Evolutionary conservation across 1,140 invertebrate genomes (phyloP).

Genomic region (Vanessa atalanta): DNA sequence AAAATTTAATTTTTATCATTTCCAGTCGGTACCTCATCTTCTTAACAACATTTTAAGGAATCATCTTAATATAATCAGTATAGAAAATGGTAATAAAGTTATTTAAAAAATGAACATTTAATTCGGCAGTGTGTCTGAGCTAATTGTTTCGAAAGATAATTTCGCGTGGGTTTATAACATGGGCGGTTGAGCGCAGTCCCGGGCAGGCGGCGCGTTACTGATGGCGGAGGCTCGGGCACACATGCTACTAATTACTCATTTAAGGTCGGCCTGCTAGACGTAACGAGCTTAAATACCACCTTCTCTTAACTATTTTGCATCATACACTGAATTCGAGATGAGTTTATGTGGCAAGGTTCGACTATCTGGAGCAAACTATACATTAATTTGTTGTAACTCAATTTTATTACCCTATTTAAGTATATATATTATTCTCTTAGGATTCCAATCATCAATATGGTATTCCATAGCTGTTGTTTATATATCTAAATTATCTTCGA

Average conservation of each 20-base stretch:
- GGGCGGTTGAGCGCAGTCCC: constrained; percentile 49
- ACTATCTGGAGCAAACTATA: background rate
- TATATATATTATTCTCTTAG: no score
- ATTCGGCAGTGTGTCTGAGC: constrained; percentile 55
- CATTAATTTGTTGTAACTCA: background rate
- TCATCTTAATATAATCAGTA: background rate
- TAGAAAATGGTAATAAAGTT: background rate
- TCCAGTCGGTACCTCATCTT: background rate
- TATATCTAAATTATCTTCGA: no score
- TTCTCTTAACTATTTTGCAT: constrained; percentile 38
- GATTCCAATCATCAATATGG: no score
- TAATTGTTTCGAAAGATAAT: constrained; percentile 75
- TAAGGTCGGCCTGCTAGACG: constrained; percentile 51
- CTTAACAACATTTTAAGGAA: background rate
- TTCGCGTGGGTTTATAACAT: constrained; percentile 59
- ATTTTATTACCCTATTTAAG: background rate
- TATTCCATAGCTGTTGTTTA: no score
- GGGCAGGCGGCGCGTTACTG: constrained; percentile 59
- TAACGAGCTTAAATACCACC: constrained; percentile 46
- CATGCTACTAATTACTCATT: constrained; percentile 74
- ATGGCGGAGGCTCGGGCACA: constrained; percentile 57
- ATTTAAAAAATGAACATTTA: constrained; percentile 33
- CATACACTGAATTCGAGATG: constrained; percentile 28
- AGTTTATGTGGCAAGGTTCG: constrained; percentile 11
- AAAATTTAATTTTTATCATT: no score